Base-by-base conservation (phyloP, 2,113 vertebrate genomes). In the Garra rufa region DNA sequence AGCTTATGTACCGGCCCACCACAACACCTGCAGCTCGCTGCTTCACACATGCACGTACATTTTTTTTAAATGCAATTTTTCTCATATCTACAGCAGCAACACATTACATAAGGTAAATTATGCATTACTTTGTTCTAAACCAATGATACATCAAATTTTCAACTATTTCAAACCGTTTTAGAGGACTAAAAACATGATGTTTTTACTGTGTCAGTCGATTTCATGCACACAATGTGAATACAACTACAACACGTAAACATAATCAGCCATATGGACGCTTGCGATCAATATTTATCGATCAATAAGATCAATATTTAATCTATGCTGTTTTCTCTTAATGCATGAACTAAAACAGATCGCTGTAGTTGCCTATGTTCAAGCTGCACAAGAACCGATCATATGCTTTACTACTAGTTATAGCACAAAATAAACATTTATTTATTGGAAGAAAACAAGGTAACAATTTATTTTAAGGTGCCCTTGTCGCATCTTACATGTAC, bases 11-110 rank as follows among this genome's bases (percentile, higher is more conserved):
- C 38, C 67, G 43, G 44, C 57, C 67, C 76, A 59, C 38, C 67
- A 83, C 11, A 50, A 59, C 69, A 88, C 24, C 50, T 67, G 38
- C 70, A 26, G 71, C 41, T 65, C 71, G 30, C 26, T 38, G 59
- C 28, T 44, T 69, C 30, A 69, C 34, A 38, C 34, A 38, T 1
- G 3, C 38, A n/a, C 9, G 11, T 15, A 26, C 34, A 9, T 26
- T 78, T n/a, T 26, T 78, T n/a, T 61, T 44, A 48, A 65, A 19
- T 13, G 2, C 4, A 41, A 41, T 44, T 78, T 17, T 17, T 44
- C 24, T 59, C 3, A 17, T 61, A 59, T 78, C 38, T 43, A n/a
- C 13, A 48, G 24, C 24, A 50, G 24, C 6, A 50, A 2, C 3
- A 69, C 50, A 69, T 67, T 67, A 14, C 9, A 10, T 24, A 24